Conservation (phyloP, 2,113 vertebrate species). For the Dromaius novaehollandiae region DNA sequence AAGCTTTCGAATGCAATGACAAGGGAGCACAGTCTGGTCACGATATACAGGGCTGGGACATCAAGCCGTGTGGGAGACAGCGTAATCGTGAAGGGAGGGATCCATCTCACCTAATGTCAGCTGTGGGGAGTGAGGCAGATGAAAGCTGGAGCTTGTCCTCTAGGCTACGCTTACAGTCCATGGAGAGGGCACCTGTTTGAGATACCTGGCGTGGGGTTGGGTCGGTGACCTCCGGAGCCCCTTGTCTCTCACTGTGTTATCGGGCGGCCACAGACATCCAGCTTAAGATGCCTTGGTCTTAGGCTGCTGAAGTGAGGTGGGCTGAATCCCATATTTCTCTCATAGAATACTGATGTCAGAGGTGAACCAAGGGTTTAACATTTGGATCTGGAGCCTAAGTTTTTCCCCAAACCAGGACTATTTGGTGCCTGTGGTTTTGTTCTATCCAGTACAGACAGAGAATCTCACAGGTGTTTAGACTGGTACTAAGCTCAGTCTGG, state of each 20-base stretch:
- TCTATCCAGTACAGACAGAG: not conserved
- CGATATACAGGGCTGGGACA: not conserved
- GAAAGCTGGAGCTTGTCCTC: not conserved
- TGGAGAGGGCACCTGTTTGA: not conserved
- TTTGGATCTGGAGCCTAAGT: not conserved
- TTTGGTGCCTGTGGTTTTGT: not conserved
- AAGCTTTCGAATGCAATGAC: conserved; percentile 18
- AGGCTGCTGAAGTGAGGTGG: not conserved
- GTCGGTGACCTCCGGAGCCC: not conserved
- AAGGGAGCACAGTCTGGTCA: not conserved
- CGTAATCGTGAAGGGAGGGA: not conserved
- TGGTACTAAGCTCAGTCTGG: not conserved
- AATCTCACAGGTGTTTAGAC: not conserved
- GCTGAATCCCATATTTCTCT: not conserved
- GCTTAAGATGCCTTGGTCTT: not conserved
- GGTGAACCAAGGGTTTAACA: not conserved
- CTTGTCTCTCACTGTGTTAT: not conserved
- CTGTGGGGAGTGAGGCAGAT: not conserved
- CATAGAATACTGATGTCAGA: not conserved
- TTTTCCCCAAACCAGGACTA: not conserved
- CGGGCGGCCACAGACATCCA: not conserved
- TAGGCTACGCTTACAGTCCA: not conserved
- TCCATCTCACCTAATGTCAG: not conserved
- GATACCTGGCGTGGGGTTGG: not conserved
- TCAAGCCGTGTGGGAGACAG: not conserved